Conservation (phyloP, 2,888 invertebrate genomes). For the Caenorhabditis virilis region DNA sequence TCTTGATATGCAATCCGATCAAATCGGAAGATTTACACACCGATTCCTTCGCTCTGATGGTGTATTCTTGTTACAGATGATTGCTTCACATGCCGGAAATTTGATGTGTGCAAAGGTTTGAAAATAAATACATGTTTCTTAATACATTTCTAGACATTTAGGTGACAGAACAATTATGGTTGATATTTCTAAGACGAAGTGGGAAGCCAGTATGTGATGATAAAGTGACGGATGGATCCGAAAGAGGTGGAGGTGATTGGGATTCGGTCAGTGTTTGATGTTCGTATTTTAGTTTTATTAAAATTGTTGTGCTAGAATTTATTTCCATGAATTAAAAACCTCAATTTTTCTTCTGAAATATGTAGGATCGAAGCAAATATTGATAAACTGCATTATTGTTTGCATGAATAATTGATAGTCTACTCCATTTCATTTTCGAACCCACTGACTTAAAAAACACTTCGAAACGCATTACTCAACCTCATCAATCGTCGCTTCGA, state of each 20-base stretch:
- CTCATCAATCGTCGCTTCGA: too few species aligned
- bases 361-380: neutral
- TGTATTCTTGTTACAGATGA: conserved; percentile 61
- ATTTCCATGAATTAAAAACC: neutral
- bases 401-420: neutral
- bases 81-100: conserved; percentile 58
- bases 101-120: conserved; percentile 47
- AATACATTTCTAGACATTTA: conserved; percentile 1
- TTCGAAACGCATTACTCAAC: too few species aligned
- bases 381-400: too few species aligned
- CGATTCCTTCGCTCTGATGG: conserved; percentile 68
- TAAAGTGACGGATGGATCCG: conserved; percentile 45
- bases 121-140: neutral
- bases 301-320: too few species aligned
- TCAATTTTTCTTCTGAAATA: neutral
- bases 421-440: too few species aligned
- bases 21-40: conserved; percentile 55
- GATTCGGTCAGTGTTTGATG: conserved; percentile 38
- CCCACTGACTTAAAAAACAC: too few species aligned
- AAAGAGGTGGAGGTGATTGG: conserved; percentile 39
- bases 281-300: too few species aligned
- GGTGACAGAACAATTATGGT: conserved; percentile 56
- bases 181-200: conserved; percentile 49
- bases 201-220: conserved; percentile 51
- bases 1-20: conserved; percentile 49